These are phyloP conservation scores for Silurus asotus DNA, from an alignment of 2,113 vertebrate genomes.

Conservation along the genomic window DNA sequence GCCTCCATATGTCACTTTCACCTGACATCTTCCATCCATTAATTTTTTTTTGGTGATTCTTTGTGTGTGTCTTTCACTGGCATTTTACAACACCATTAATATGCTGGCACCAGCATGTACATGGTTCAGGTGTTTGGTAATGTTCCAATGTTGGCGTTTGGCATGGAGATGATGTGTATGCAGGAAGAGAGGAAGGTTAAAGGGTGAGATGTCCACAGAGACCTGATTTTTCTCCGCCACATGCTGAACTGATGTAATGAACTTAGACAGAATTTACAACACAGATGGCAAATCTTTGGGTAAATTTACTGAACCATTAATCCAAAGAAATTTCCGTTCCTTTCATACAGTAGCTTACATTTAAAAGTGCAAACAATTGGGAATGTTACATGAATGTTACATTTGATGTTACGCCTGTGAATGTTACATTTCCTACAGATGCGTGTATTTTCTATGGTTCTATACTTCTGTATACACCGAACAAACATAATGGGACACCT, in stretches of 20 bases:
- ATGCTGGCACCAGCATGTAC: constrained; percentile 1
- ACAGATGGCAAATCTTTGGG: constrained; percentile 48
- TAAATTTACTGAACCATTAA: constrained; percentile 40
- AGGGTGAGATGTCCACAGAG: constrained; percentile 45
- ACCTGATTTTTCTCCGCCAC: constrained; percentile 21
- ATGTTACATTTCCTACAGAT: neutral
- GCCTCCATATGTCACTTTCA: neutral
- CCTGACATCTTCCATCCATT: neutral
- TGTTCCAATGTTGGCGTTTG: constrained; percentile 29
- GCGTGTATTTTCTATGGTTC: neutral
- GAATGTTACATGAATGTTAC: no score
- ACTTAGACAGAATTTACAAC: constrained; percentile 23
- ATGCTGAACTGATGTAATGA: constrained; percentile 31
- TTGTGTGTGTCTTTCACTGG: neutral
- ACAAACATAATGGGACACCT: no score
- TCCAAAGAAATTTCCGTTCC: neutral
- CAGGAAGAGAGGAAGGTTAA: constrained; percentile 42
- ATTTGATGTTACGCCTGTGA: no score
- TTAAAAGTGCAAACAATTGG: neutral
- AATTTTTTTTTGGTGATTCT: neutral
- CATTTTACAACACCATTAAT: no score
- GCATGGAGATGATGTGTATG: constrained; percentile 21
- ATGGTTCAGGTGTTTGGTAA: constrained; percentile 38
- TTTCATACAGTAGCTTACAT: neutral
- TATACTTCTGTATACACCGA: neutral